These are phyloP conservation scores for Clinocottus analis DNA, from an alignment of 2,113 vertebrate genomes.

Conservation along the genomic window DNA sequence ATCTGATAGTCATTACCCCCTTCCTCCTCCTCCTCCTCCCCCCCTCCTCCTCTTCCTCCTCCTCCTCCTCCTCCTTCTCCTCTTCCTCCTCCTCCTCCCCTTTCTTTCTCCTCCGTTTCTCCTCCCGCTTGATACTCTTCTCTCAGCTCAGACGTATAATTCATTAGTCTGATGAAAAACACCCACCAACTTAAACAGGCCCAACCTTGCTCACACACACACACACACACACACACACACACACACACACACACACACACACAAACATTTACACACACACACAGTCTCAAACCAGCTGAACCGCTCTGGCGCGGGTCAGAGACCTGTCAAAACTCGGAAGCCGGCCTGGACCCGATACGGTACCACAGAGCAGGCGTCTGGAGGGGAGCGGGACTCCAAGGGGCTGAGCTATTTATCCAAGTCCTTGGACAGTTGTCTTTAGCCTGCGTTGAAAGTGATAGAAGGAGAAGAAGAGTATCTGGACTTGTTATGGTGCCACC, in stretches of 20 bases:
- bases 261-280: conserved; percentile 33
- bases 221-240: conserved; percentile 8
- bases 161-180: conserved; percentile 84
- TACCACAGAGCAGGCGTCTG: conserved; percentile 60
- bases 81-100: conserved; percentile 69
- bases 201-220: conserved; percentile 26
- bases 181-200: conserved; percentile 68
- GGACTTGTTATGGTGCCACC: conserved; percentile 62
- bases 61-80: conserved; percentile 63
- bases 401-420: conserved; percentile 58
- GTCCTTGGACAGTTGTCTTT: conserved; percentile 55
- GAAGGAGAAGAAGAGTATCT: conserved; percentile 39
- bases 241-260: conserved; percentile 14
- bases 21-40: conserved; percentile 61
- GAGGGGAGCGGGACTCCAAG: conserved; percentile 53
- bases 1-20: conserved; percentile 83
- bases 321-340: conserved; percentile 81
- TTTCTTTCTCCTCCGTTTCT: conserved; percentile 52
- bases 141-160: conserved; percentile 80
- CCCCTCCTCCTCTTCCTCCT: conserved; percentile 58
- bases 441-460: conserved; percentile 37
- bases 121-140: conserved; percentile 69
- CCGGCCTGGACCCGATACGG: conserved; percentile 69
- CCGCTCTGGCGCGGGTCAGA: conserved; percentile 75
- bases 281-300: conserved; percentile 67